phyloP scores from a whole-genome alignment of 2,888 invertebrate species.

The Prostheceraeus crozeri region DNA sequence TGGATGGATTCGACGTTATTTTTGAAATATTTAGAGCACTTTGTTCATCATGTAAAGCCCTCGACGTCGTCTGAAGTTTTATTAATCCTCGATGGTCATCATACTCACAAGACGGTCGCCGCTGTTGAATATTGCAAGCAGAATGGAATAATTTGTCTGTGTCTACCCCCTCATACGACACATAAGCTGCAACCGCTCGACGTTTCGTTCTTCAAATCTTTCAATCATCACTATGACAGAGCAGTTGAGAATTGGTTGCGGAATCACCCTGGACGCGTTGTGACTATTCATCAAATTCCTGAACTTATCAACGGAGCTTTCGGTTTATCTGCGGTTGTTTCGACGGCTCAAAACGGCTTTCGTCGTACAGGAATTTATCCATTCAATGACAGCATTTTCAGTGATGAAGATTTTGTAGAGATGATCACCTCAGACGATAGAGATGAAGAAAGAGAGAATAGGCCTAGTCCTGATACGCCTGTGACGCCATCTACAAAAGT shows the following conservation, averaged over 20 bases:
- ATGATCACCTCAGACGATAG: no score
- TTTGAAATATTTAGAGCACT: constrained; percentile 50
- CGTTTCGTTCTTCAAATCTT: constrained; percentile 42
- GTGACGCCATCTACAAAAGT: no score
- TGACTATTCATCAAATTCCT: no score
- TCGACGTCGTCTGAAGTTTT: constrained; percentile 44
- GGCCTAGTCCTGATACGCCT: no score
- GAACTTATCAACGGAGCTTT: no score
- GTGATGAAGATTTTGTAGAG: no score
- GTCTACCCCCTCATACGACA: constrained; percentile 51
- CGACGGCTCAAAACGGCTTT: no score
- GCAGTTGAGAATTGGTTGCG: constrained; percentile 42
- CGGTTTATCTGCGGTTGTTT: no score
- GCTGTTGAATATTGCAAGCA: constrained; percentile 46
- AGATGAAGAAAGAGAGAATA: no score
- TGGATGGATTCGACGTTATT: constrained; percentile 42
- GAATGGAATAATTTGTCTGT: constrained; percentile 49
- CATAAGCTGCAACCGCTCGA: constrained; percentile 46
- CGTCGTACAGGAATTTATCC: no score
- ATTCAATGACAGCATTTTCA: no score
- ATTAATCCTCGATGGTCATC: constrained; percentile 52
- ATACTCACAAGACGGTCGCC: constrained; percentile 47
- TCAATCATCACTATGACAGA: constrained; percentile 42
- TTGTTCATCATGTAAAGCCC: constrained; percentile 46
- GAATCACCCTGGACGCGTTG: constrained; percentile 40